Conservation (phyloP, 2,888 invertebrate species). For the Diaperis boleti region DNA sequence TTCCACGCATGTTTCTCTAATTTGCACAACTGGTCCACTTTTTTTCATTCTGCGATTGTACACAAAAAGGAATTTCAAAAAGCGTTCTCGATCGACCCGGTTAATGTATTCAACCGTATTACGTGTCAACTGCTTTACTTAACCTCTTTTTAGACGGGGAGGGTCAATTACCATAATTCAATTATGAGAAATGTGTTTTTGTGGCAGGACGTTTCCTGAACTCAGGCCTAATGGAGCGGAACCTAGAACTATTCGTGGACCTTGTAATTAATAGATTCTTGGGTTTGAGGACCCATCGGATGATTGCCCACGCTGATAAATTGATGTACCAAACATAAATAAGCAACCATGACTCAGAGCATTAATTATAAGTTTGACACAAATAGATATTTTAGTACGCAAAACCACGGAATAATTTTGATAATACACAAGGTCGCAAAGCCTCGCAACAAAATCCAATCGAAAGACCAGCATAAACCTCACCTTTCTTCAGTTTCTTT, state of each 20-base stretch:
- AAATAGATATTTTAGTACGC: conserved; percentile 23
- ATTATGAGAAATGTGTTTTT: conserved; percentile 14
- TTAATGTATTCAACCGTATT: conserved; percentile 31
- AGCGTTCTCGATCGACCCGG: conserved; percentile 18
- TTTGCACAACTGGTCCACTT: conserved; percentile 19
- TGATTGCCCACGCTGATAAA: too few relatives aligned
- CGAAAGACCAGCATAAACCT: too few relatives aligned
- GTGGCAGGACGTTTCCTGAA: background rate
- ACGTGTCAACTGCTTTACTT: conserved; percentile 32
- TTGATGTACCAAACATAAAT: conserved; percentile 6
- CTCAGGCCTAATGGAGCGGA: conserved; percentile 1
- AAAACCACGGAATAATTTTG: conserved; percentile 19
- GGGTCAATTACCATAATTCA: conserved; percentile 39
- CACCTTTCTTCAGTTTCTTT: conserved; percentile 68
- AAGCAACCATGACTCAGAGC: conserved; percentile 16
- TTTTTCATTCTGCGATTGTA: conserved; percentile 1
- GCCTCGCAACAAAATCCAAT: background rate
- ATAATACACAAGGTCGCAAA: conserved; percentile 13
- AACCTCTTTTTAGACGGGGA: conserved; percentile 27
- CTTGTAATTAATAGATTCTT: conserved; percentile 3
- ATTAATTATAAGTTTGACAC: conserved; percentile 26
- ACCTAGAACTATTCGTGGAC: background rate
- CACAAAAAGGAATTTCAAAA: conserved; percentile 25
- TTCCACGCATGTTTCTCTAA: background rate
- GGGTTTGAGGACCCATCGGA: too few relatives aligned